Evolutionary conservation across 2,888 invertebrate species (phyloP), one percentile per base, ranked within the genome.

Genomic region (Trichopoda pennipes): DNA sequence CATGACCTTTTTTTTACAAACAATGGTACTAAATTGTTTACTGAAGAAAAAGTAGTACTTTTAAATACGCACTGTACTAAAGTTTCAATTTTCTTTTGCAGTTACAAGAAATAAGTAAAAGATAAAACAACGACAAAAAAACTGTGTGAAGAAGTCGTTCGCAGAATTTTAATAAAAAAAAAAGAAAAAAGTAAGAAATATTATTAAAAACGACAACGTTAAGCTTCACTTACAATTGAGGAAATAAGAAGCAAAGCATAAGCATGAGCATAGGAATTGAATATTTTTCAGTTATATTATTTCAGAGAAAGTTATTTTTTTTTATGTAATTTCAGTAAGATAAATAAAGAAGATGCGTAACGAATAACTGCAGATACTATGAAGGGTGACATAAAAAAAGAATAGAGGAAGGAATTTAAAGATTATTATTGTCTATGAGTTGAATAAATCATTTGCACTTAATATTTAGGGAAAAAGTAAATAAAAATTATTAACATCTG

Each of bases 141-240:
- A 1, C 35, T n/a, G 12, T 44, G 28, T 42, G 23, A 47, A 14
- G 17, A 19, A 32, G 4, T 17, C 32, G 19, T 35, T 51, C 14
- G 19, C 16, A 66, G 35, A 51, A 51, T 51, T 51, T 66, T 35
- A 66, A 51, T 51, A 38, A 49, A 44, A 47, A 49, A 17, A 16
- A 21, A 21, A 28, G 6, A 28, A 28, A 28, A 49, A 19, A 35
- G 8, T 1, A 19, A 49, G 19, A 64, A 49, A 19, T 35, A 35
- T 66, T 21, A 66, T 21, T 19, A 66, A 66, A 23, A 38, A 56
- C 44, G 28, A 55, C 23, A 49, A 56, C 7, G 19, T 7, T 49
- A 47, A 64, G 63, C 63, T 74, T 63, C 73, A 55, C 21, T 64
- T 63, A 63, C 55, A 64, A 74, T 64, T 64, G 63, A 74, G 55